Conservation (phyloP, 1,140 invertebrate species). For the Andrena cerasifolii region DNA sequence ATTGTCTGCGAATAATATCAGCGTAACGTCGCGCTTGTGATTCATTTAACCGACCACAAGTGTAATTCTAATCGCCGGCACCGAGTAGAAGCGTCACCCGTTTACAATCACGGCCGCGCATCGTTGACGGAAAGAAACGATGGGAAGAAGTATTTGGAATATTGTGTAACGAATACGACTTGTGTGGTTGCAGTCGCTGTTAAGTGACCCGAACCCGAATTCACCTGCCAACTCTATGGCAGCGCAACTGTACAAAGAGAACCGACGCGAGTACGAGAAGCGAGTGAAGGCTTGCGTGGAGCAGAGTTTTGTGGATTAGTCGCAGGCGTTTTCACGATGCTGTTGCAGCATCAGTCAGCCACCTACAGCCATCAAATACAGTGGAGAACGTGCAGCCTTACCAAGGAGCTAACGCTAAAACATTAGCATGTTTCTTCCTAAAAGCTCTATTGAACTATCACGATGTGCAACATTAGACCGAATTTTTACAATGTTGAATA, state of each 20-base stretch:
- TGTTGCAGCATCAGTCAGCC: slow-evolving; percentile 73
- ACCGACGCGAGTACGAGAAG: slow-evolving; percentile 97
- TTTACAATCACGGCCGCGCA: slow-evolving; percentile 43
- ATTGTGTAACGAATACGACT: slow-evolving; percentile 74
- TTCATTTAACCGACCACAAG: slow-evolving; percentile 29
- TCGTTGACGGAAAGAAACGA: slow-evolving; percentile 28
- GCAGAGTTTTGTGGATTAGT: slow-evolving; percentile 97
- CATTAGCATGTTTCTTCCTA: slow-evolving; percentile 78
- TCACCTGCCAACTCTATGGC: slow-evolving; percentile 98
- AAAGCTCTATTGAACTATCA: slow-evolving; percentile 71
- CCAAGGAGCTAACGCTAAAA: slow-evolving; percentile 78
- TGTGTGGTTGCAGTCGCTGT: slow-evolving; percentile 90
- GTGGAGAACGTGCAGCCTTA: slow-evolving; percentile 78
- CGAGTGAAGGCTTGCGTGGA: slow-evolving; percentile 98
- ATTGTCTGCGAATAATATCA: slow-evolving; percentile 43
- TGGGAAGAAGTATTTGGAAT: slow-evolving; percentile 25
- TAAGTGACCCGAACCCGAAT: slow-evolving; percentile 98
- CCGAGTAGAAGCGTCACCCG: slow-evolving; percentile 28
- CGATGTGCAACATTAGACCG: slow-evolving; percentile 78
- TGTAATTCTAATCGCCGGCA: slow-evolving; percentile 44
- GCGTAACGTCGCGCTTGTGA: slow-evolving; percentile 38
- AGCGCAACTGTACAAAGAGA: slow-evolving; percentile 97
- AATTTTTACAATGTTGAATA: slow-evolving; percentile 82
- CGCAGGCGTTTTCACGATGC: slow-evolving; percentile 69
- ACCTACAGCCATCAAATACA: slow-evolving; percentile 73